These are phyloP conservation scores for Porites cylindrica DNA, from an alignment of 92 coral and sea anemone genomes.

Conservation along the genomic window DNA sequence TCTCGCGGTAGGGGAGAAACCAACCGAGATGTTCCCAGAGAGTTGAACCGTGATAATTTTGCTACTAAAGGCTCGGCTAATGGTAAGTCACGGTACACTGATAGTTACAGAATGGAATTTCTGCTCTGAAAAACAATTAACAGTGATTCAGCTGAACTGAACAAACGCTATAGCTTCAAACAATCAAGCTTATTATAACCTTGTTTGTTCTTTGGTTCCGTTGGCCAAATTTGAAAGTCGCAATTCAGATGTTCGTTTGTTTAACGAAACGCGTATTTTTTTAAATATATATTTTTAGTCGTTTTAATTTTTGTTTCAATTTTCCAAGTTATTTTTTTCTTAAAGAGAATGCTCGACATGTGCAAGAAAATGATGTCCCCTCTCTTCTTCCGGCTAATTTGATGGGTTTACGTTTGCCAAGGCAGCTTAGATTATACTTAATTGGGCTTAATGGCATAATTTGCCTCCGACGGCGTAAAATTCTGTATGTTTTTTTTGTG, in stretches of 20 bases:
- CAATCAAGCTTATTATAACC: not conserved
- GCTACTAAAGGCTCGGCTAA: constrained; percentile 57
- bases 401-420: too few relatives aligned
- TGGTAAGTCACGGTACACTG: constrained; percentile 20
- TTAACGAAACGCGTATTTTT: constrained; percentile 2
- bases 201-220: constrained; percentile 19
- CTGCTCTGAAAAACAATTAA: not conserved
- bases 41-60: constrained; percentile 72
- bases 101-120: not conserved
- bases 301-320: not conserved
- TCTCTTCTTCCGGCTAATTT: constrained; percentile 25
- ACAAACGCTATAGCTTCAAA: constrained; percentile 1
- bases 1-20: constrained; percentile 74
- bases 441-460: too few relatives aligned
- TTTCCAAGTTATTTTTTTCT: not conserved
- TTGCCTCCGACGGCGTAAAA: too few relatives aligned
- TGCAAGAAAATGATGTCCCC: not conserved
- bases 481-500: too few relatives aligned
- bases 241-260: not conserved
- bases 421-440: too few relatives aligned
- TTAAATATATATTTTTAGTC: not conserved
- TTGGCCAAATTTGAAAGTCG: constrained; percentile 44
- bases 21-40: constrained; percentile 74
- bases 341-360: not conserved
- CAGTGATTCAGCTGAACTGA: not conserved